These are phyloP conservation scores for Eleginops maclovinus DNA, from an alignment of 2,113 vertebrate genomes.

Conservation along the genomic window DNA sequence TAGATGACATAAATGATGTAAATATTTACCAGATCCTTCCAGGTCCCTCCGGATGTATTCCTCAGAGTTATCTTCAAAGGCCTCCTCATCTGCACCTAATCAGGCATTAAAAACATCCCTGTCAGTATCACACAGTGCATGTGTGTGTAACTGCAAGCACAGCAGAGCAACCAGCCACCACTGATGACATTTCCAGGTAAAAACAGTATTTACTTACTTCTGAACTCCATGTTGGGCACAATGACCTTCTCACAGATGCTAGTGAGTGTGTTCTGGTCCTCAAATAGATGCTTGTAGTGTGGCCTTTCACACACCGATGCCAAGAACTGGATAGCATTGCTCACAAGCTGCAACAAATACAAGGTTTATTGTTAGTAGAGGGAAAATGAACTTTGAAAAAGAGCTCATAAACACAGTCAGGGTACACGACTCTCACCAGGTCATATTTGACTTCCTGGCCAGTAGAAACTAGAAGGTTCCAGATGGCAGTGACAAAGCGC, in stretches of 20 bases:
- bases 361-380: not conserved
- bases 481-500: conserved; percentile 97
- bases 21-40: conserved; percentile 95
- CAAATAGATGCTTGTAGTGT: conserved; percentile 98
- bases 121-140: conserved; percentile 17
- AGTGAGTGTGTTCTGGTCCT: conserved; percentile 96
- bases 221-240: conserved; percentile 99
- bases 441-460: conserved; percentile 99
- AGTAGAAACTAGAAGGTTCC: conserved; percentile 97
- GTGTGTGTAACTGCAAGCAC: not conserved
- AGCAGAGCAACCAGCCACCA: not conserved
- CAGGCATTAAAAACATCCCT: conserved; percentile 19
- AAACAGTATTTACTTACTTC: conserved; percentile 86
- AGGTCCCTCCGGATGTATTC: conserved; percentile 98
- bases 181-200: not conserved
- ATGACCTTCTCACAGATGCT: conserved; percentile 99
- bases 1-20: not conserved
- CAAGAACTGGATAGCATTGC: conserved; percentile 98
- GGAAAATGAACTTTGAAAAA: not conserved
- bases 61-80: conserved; percentile 99
- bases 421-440: conserved; percentile 86
- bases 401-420: not conserved
- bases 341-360: conserved; percentile 88
- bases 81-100: conserved; percentile 97
- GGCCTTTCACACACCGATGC: conserved; percentile 97